Base-by-base conservation (phyloP, 2,797 vertebrate species). In the Smutsia gigantea region DNA sequence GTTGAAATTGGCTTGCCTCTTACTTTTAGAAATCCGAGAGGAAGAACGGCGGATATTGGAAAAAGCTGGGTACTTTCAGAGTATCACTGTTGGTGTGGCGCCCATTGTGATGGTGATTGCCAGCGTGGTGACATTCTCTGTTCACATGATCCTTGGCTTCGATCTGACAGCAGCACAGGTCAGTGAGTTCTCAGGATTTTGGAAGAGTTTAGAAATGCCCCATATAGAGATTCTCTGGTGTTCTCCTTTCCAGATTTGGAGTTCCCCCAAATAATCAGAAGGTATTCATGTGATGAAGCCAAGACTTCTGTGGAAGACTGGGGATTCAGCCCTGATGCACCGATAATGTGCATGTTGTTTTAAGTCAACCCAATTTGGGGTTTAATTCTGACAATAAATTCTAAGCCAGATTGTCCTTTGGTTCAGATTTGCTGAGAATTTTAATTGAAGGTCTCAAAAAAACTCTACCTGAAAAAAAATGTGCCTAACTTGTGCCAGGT, bases 141-240 rank as follows among this genome's bases (percentile, higher is more conserved):
- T 99, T 87, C 99, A 99, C 97, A 99, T 99, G 99, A 98, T 99
- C 97, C 99, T 99, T 71, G 99, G 99, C 97, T 99, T 99, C 9
- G 99, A 99, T 92, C 99, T 99, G 96, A 99, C 99, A 72, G 99
- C 99, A 27, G 99, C 99, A 71, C 99, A 99, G 99, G 99, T 99
- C 97, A 96, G 89, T 53, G 31, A 31, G 14, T 29, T 51, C 63
- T 63, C 31, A 4, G 7, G 42, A n/a, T 4, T 37, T 89, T 57
- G 42, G 74, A 55, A 53, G 23, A 23, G 25, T 51, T 46, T 39
- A 68, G 72, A 74, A 53, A 25, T 27, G n/a, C 42, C 51, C 15
- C 31, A 1, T 1, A 15, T 3, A 51, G 29, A 74, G n/a, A 9
- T 37, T 27, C 55, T 84, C 39, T 59, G 49, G 59, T n/a, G n/a